These are phyloP conservation scores for Pantelozetes paolii DNA, from an alignment of 2,888 invertebrate species.

Conservation along the genomic window DNA sequence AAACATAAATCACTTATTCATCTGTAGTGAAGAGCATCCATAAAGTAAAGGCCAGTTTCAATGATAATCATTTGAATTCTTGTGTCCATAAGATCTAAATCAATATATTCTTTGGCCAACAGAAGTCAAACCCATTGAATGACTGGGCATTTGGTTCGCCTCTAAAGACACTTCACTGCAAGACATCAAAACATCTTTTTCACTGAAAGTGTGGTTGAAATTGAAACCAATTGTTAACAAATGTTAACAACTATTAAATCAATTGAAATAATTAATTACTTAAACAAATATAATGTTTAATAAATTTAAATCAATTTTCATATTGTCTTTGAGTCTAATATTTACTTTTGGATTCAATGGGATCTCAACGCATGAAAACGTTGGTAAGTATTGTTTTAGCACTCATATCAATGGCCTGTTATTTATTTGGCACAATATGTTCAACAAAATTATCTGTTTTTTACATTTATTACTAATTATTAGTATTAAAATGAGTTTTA, in stretches of 20 bases:
- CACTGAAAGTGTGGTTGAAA: not conserved
- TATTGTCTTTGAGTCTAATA: not conserved
- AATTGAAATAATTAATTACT: not conserved
- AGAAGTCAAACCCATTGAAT: too few relatives aligned
- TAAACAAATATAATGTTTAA: not conserved
- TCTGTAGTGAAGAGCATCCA: too few relatives aligned
- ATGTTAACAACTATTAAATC: not conserved
- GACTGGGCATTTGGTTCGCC: too few relatives aligned
- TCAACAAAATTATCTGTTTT: not conserved
- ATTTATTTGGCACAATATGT: not conserved
- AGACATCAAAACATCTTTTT: not conserved
- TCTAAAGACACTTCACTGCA: too few relatives aligned
- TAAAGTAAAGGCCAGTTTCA: too few relatives aligned
- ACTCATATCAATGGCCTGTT: not conserved
- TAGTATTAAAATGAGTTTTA: too few relatives aligned
- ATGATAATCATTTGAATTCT: too few relatives aligned
- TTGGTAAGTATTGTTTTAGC: conserved; percentile 10
- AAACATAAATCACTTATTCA: too few relatives aligned
- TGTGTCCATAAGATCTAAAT: too few relatives aligned
- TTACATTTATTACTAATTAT: too few relatives aligned
- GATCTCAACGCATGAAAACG: conserved; percentile 1
- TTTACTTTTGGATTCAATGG: not conserved
- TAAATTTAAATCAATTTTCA: not conserved
- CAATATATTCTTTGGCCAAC: too few relatives aligned
- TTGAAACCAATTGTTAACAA: not conserved